Conservation (phyloP, 2,113 vertebrate species). For the Pygathrix nemaeus region DNA sequence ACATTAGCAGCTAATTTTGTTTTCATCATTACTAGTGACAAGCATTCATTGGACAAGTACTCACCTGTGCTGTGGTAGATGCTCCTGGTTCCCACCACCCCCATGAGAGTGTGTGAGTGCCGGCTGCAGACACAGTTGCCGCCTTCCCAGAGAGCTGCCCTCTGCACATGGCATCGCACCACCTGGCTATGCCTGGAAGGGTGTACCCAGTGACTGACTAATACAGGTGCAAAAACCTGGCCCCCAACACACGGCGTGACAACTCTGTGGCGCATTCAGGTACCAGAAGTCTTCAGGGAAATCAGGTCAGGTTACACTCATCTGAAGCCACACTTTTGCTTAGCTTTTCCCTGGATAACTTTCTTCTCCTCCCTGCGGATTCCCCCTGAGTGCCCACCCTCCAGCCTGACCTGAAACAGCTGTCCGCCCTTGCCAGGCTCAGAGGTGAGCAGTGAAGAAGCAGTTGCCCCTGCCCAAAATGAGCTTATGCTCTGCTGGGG, state of each 20-base stretch:
- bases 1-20: too few relatives aligned
- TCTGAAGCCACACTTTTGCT: not conserved
- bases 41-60: not conserved
- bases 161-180: fast-evolving
- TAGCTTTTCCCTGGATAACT: fast-evolving
- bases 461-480: fast-evolving
- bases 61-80: fast-evolving
- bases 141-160: too few relatives aligned
- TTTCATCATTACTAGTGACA: not conserved
- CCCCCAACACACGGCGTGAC: fast-evolving
- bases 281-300: not conserved
- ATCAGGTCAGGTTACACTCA: not conserved
- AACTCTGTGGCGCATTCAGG: fast-evolving
- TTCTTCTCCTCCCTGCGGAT: fast-evolving
- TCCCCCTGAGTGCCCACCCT: fast-evolving
- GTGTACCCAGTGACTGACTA: not conserved
- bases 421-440: fast-evolving
- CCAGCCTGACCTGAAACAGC: too few relatives aligned
- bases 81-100: fast-evolving
- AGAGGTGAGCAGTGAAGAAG: too few relatives aligned
- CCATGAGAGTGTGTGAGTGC: not conserved
- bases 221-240: fast-evolving
- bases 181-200: not conserved
- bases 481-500: fast-evolving
- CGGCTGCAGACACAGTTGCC: too few relatives aligned